A percentile compares a stretch with the other conserved stretches of the same genome.
These are phyloP conservation scores for Heterotis niloticus DNA, from an alignment of 2,113 vertebrate species.

Conservation along the genomic window DNA sequence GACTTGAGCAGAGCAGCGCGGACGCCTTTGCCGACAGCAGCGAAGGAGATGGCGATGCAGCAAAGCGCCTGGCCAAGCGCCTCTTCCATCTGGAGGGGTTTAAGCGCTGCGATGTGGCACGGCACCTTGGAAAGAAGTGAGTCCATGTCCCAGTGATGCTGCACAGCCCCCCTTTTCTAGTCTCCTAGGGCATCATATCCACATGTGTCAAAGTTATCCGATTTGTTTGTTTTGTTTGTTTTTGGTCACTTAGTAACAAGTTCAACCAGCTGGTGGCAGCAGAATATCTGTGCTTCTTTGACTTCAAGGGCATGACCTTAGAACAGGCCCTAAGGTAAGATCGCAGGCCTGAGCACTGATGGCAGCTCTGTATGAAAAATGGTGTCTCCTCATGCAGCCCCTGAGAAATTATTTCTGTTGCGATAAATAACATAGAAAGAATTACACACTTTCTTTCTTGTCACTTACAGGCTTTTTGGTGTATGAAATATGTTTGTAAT, in stretches of 20 bases:
- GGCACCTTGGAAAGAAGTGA: constrained; percentile 94
- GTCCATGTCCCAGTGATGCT: constrained; percentile 34
- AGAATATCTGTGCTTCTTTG: constrained; percentile 73
- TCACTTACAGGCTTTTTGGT: background rate
- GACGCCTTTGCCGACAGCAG: constrained; percentile 85
- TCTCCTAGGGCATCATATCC: background rate
- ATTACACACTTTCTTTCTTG: background rate
- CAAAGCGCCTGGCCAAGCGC: constrained; percentile 83
- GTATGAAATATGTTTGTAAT: background rate
- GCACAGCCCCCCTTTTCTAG: background rate
- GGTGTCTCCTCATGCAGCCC: background rate
- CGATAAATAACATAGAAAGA: background rate
- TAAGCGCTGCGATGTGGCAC: constrained; percentile 90
- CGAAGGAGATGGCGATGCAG: constrained; percentile 77
- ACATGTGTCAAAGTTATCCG: background rate
- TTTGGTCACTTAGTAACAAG: constrained; percentile 60
- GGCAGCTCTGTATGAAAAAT: background rate
- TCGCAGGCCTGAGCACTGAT: background rate
- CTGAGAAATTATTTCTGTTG: background rate
- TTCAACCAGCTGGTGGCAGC: constrained; percentile 75
- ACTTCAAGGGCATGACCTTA: constrained; percentile 65
- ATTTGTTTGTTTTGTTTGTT: background rate
- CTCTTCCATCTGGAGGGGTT: constrained; percentile 91
- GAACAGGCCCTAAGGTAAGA: constrained; percentile 70
- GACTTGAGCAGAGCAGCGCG: constrained; percentile 73